phyloP scores from a whole-genome alignment of 2,113 vertebrate genomes.

The Ornithorhynchus anatinus region DNA sequence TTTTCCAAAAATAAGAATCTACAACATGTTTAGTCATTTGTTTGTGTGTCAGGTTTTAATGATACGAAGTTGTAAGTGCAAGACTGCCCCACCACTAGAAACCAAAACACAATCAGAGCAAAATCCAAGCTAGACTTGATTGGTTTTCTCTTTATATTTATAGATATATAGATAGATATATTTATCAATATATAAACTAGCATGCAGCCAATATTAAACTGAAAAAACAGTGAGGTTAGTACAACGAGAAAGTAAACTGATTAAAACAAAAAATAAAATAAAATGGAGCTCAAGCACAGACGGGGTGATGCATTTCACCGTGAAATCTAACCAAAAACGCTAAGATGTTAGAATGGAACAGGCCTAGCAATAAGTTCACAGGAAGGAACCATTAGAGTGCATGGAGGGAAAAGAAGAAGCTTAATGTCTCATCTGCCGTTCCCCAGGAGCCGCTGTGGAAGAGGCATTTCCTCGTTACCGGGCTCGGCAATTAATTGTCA shows the following conservation, averaged over 20 bases:
- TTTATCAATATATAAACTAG: conserved; percentile 74
- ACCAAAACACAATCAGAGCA: conserved; percentile 87
- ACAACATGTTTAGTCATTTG: conserved; percentile 86
- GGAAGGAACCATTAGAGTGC: conserved; percentile 92
- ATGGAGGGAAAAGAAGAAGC: conserved; percentile 80
- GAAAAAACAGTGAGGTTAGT: conserved; percentile 93
- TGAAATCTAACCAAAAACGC: conserved; percentile 85
- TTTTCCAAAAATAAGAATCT: conserved; percentile 75
- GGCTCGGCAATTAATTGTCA: conserved; percentile 69
- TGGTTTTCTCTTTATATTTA: conserved; percentile 64
- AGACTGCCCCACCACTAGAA: conserved; percentile 88
- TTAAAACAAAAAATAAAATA: conserved; percentile 65
- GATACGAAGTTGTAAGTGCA: conserved; percentile 82
- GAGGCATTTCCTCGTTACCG: conserved; percentile 18
- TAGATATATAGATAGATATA: conserved; percentile 59
- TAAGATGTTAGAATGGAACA: conserved; percentile 87
- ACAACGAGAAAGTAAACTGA: conserved; percentile 79
- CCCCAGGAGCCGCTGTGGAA: conserved; percentile 48
- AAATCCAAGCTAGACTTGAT: conserved; percentile 92
- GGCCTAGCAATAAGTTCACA: conserved; percentile 88
- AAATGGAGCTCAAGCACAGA: conserved; percentile 85
- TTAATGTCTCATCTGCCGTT: conserved; percentile 92
- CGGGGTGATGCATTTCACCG: conserved; percentile 89
- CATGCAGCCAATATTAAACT: conserved; percentile 88
- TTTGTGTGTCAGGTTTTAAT: conserved; percentile 78